Percentiles rank a stretch among this genome's conserved stretches.
Conservation (phyloP, 2,888 invertebrate genomes). For the Pocota personata region DNA sequence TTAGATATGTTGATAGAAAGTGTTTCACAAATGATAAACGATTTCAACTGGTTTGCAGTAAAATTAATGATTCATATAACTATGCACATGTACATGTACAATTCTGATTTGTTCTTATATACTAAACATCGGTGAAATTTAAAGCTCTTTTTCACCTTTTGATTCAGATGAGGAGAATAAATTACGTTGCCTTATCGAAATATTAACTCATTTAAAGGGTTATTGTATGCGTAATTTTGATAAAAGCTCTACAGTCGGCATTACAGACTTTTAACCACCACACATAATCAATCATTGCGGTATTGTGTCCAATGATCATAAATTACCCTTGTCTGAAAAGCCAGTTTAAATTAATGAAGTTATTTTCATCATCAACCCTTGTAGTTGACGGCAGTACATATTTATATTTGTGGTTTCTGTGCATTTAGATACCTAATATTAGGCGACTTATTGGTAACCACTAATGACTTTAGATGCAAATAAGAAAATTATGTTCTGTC, state of each 20-base stretch:
- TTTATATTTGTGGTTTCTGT: conserved; percentile 44
- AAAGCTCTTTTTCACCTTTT: not conserved
- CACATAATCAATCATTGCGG: conserved; percentile 62
- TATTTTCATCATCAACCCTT: conserved; percentile 24
- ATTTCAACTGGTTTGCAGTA: not conserved
- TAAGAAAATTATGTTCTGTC: conserved; percentile 23
- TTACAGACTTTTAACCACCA: conserved; percentile 37
- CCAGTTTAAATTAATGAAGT: conserved; percentile 60
- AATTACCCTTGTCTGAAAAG: conserved; percentile 53
- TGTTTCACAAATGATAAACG: conserved; percentile 21
- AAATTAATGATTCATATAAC: conserved; percentile 15
- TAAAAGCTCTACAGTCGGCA: conserved; percentile 33
- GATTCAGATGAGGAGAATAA: not conserved
- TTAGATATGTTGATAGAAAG: conserved; percentile 6
- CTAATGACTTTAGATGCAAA: conserved; percentile 55
- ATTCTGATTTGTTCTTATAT: not conserved
- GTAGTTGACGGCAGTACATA: conserved; percentile 23
- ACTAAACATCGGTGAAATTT: not conserved
- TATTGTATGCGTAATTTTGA: conserved; percentile 10
- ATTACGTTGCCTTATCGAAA: conserved; percentile 9
- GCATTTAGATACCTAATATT: conserved; percentile 19
- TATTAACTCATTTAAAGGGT: conserved; percentile 19
- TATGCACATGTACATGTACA: not conserved
- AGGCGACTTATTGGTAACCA: conserved; percentile 43
- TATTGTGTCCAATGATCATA: conserved; percentile 55